Percentiles rank a stretch among this genome's conserved stretches.
Evolutionary conservation across 2,113 vertebrate genomes (phyloP).

Genomic region (Cryptoleucopteryx plumbea): DNA sequence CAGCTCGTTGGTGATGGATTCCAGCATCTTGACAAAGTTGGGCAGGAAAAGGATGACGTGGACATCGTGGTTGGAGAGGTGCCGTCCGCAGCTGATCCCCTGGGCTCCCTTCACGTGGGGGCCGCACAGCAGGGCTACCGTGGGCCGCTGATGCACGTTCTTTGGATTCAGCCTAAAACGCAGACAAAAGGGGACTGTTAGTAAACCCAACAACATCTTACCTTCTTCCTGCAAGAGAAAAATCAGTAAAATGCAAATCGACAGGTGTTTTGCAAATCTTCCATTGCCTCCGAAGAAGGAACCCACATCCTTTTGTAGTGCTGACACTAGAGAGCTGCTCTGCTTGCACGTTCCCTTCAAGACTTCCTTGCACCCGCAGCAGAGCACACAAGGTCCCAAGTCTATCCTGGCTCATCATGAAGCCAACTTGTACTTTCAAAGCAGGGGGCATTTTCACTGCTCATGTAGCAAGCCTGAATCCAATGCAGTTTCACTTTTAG

Average conservation of each 20-base stretch:
- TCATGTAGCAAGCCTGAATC: not conserved
- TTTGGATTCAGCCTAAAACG: conserved; percentile 89
- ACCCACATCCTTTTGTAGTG: not conserved
- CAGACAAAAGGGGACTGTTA: not conserved
- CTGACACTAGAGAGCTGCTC: not conserved
- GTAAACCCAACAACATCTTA: not conserved
- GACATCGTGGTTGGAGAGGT: conserved; percentile 96
- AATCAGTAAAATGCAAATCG: not conserved
- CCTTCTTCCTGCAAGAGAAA: not conserved
- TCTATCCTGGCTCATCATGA: accelerated
- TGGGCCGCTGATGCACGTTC: conserved; percentile 94
- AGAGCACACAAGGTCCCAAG: not conserved
- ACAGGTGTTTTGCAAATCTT: not conserved
- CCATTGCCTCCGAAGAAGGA: not conserved
- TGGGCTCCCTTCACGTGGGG: conserved; percentile 97
- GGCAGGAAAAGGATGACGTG: conserved; percentile 94
- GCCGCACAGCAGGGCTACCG: conserved; percentile 90
- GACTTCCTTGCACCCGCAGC: not conserved
- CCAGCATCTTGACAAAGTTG: conserved; percentile 97
- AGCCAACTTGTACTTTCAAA: not conserved
- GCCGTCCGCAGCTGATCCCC: conserved; percentile 94
- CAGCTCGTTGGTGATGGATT: conserved; percentile 91
- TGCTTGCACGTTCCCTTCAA: not conserved
- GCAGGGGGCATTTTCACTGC: not conserved
- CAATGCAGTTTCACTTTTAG: not conserved